Evolutionary conservation across 1,140 invertebrate genomes (phyloP).

Genomic region (Brachionus plicatilis): DNA sequence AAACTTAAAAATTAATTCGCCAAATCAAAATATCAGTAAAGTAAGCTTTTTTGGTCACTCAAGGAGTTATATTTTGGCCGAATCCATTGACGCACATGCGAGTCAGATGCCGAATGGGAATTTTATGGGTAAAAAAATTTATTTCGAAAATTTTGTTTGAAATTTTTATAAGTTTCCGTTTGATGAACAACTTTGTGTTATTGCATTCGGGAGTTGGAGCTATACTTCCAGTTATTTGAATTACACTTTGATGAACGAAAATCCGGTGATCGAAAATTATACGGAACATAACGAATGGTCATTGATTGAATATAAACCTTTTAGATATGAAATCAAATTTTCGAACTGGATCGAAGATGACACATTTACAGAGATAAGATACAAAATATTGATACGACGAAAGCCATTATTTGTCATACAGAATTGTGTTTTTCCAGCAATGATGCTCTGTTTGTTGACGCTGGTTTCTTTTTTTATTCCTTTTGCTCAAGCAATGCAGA

Average conservation of each 20-base stretch:
- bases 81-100: conserved; percentile 35
- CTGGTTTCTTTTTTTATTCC: conserved; percentile 41
- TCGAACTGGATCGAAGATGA: conserved; percentile 31
- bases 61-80: conserved; percentile 39
- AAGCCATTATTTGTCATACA: conserved; percentile 38
- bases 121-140: conserved; percentile 1
- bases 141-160: no score
- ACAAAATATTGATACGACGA: conserved; percentile 5
- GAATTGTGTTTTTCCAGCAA: conserved; percentile 35
- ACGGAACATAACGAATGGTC: conserved; percentile 40
- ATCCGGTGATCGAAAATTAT: conserved; percentile 26
- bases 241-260: conserved; percentile 34
- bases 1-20: neutral
- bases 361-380: conserved; percentile 32
- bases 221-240: conserved; percentile 17
- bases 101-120: conserved; percentile 38
- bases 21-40: no score
- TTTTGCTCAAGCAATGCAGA: conserved; percentile 40
- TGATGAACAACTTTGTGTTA: conserved; percentile 33
- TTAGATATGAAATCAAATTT: conserved; percentile 22
- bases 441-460: conserved; percentile 31
- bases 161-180: conserved; percentile 29
- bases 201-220: conserved; percentile 33
- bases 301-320: neutral
- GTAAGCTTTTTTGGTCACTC: neutral